Conservation (phyloP, 2,113 vertebrate species). For the Neodon shergylaensis region DNA sequence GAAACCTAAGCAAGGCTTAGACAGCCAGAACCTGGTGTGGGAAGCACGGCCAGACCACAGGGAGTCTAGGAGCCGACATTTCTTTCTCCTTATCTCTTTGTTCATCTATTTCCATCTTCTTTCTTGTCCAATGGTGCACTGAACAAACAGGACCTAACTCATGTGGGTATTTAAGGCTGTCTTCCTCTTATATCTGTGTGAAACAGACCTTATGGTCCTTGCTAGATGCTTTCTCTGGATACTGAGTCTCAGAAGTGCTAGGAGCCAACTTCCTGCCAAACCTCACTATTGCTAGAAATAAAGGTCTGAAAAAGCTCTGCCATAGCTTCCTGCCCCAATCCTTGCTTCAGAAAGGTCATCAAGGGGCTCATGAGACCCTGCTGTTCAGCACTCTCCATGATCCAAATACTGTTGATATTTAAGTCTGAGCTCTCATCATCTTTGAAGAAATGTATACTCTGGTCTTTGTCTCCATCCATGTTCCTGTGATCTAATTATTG, state of each 20-base stretch:
- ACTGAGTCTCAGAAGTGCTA: not conserved
- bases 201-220: not conserved
- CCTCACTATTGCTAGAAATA: not conserved
- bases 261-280: not conserved
- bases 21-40: not conserved
- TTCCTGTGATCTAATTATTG: not conserved
- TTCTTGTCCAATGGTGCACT: not conserved
- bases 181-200: not conserved
- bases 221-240: not conserved
- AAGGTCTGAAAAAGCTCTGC: not conserved
- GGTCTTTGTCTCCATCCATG: not conserved
- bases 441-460: accelerated
- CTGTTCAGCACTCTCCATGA: not conserved
- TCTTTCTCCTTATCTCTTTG: not conserved
- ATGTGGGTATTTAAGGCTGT: not conserved
- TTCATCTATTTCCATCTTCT: not conserved
- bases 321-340: not conserved
- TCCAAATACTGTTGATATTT: not conserved
- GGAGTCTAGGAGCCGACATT: not conserved
- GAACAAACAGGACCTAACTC: not conserved
- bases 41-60: not conserved
- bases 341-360: too few relatives aligned
- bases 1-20: not conserved
- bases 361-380: not conserved
- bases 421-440: not conserved